Percentiles rank a stretch among this genome's conserved stretches.
phyloP scores from a whole-genome alignment of 2,888 invertebrate genomes.

The Amphipyra tragopoginis region DNA sequence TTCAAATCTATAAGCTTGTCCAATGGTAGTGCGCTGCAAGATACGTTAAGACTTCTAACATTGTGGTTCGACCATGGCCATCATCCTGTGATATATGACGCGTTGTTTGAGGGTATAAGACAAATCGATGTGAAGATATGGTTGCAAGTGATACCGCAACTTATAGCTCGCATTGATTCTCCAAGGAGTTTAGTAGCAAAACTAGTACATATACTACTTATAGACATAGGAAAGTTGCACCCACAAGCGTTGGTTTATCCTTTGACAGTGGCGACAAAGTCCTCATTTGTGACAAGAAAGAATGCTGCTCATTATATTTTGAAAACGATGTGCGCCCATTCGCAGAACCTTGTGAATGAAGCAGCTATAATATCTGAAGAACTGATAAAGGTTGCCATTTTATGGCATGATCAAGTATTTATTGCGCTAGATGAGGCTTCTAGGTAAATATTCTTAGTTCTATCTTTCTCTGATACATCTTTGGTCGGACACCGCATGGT shows the following conservation, averaged over 20 bases:
- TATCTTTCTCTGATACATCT: not conserved
- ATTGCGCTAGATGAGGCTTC: constrained; percentile 97
- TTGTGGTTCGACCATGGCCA: constrained; percentile 99
- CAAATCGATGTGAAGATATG: constrained; percentile 99
- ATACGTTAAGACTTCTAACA: constrained; percentile 97
- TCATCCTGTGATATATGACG: constrained; percentile 97
- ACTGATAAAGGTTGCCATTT: constrained; percentile 98
- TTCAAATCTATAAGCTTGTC: constrained; percentile 98
- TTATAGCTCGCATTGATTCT: constrained; percentile 99
- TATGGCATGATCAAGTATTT: constrained; percentile 98
- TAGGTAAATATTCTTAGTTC: constrained; percentile 67
- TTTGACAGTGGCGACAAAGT: constrained; percentile 98
- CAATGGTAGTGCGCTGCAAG: constrained; percentile 97
- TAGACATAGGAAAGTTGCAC: constrained; percentile 99
- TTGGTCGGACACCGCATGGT: not conserved
- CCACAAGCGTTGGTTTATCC: constrained; percentile 99
- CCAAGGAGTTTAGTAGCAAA: constrained; percentile 96
- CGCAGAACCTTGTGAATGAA: constrained; percentile 97
- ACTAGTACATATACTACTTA: constrained; percentile 97
- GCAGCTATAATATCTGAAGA: constrained; percentile 99
- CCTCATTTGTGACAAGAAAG: constrained; percentile 94
- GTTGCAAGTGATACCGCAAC: constrained; percentile 99
- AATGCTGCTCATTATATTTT: constrained; percentile 98
- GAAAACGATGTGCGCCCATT: constrained; percentile 98
- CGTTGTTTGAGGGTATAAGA: constrained; percentile 96